phyloP scores from a whole-genome alignment of 2,113 vertebrate species.

The Ancistrus triradiatus region DNA sequence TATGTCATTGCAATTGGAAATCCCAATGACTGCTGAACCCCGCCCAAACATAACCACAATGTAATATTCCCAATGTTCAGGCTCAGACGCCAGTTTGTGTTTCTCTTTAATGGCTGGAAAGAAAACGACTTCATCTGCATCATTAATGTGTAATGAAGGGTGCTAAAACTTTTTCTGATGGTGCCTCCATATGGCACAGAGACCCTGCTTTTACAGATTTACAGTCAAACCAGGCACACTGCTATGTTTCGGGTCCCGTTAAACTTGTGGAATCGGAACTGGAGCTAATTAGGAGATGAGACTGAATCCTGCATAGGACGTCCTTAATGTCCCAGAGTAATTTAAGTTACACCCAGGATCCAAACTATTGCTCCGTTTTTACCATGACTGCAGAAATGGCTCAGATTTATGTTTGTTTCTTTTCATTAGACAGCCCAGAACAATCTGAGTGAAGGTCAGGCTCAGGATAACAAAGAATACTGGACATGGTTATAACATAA shows the following conservation, averaged over 20 bases:
- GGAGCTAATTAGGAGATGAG: not conserved
- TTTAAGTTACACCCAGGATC: too few relatives aligned
- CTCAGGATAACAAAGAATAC: too few relatives aligned
- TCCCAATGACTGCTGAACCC: slow-evolving; percentile 11
- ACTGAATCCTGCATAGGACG: not conserved
- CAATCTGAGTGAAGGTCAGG: too few relatives aligned
- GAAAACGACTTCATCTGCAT: not conserved
- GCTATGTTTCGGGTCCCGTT: not conserved
- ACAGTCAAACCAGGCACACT: not conserved
- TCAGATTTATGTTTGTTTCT: too few relatives aligned
- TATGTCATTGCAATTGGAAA: slow-evolving; percentile 1
- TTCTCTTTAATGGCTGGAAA: slow-evolving; percentile 8
- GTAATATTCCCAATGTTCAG: slow-evolving; percentile 9
- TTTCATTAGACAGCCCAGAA: too few relatives aligned
- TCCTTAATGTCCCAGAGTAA: too few relatives aligned
- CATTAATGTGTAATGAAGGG: not conserved
- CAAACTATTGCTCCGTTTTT: too few relatives aligned
- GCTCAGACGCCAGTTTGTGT: not conserved
- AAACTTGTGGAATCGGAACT: not conserved
- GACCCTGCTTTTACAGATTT: slow-evolving; percentile 19
- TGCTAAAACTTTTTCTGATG: not conserved
- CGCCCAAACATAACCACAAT: slow-evolving; percentile 30
- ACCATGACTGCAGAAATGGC: too few relatives aligned
- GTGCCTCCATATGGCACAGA: slow-evolving; percentile 6
- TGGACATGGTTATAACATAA: too few relatives aligned